Base-by-base conservation (phyloP, 1,140 invertebrate genomes). In the Linepithema humile region DNA sequence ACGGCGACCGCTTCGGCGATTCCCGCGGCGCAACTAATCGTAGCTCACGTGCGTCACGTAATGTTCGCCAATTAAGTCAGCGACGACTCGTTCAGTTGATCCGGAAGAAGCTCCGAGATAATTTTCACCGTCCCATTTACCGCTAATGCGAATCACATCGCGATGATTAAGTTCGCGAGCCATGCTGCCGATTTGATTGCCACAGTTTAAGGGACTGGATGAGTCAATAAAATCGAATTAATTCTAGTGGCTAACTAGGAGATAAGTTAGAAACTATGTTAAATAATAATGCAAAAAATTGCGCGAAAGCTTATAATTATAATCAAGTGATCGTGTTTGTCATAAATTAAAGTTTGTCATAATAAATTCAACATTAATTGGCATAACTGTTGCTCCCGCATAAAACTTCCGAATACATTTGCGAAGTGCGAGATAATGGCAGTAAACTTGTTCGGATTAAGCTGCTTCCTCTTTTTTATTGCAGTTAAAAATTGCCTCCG, bases 11-110 rank as follows among this genome's bases (percentile, higher is more conserved):
- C 60, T 12, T 57, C 70, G 3, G 4, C 5, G 50, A 77, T 17
- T 50, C 9, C 17, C 6, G 26, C 38, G 17, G 7, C 29, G 9
- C 40, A 12, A 15, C 17, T 29, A 17, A n/a, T 40, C 38, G 38
- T 29, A 5, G 10, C 15, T 48, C 29, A 50, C 29, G 12, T 32
- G 15, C 20, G 29, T 53, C 32, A 15, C 62, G 23, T 69, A 55
- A 78, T 78, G 75, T 70, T 9, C 50, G 26, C 40, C 50, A 72
- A 72, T 82, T 74, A 82, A 82, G 10, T 10, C 53, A 26, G 50
- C n/a, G 32, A 82, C n/a, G 23, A 38, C 15, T 74, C 20, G 45
- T 38, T 45, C 10, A 40, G 40, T 48, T 38, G 64, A 6, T 17
- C 69, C 29, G 40, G 55, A 74, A 53, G 17, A 9, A 60, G 40